A percentile compares a stretch with the other conserved stretches of the same genome.
phyloP scores from a whole-genome alignment of 2,113 vertebrate genomes.

The Tachysurus fulvidraco region DNA sequence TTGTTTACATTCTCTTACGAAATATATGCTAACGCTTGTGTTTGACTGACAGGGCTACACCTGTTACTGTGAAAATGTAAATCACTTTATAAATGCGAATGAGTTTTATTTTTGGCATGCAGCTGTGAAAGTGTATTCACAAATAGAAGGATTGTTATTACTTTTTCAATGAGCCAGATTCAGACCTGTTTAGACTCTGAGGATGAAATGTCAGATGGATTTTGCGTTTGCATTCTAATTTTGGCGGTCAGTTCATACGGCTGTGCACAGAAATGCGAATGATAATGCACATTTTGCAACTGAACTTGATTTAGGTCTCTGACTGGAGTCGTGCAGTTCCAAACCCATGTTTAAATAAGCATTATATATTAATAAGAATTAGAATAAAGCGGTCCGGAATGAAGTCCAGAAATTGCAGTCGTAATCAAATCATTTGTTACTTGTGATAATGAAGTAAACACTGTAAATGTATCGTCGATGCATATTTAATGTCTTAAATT shows the following conservation, averaged over 20 bases:
- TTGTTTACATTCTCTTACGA: background rate
- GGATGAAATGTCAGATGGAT: background rate
- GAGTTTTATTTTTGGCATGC: background rate
- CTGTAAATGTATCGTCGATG: background rate
- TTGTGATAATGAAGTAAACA: background rate
- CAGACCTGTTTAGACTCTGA: background rate
- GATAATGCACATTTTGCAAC: background rate
- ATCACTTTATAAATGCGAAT: background rate
- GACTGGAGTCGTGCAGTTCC: background rate
- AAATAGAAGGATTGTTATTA: background rate
- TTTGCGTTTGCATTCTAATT: conserved; percentile 1
- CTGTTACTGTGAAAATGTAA: background rate
- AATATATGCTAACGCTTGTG: background rate
- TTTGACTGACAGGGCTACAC: background rate
- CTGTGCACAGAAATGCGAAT: background rate
- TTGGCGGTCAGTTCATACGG: background rate
- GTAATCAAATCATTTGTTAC: background rate
- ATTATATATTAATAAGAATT: background rate
- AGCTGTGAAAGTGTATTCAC: background rate
- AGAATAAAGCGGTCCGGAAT: background rate
- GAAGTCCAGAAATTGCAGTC: background rate
- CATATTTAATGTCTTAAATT: background rate
- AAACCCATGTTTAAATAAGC: background rate
- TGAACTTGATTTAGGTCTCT: background rate
- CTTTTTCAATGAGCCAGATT: background rate